Base-by-base conservation (phyloP, 2,888 invertebrate genomes). In the Psylliodes chrysocephalus region DNA sequence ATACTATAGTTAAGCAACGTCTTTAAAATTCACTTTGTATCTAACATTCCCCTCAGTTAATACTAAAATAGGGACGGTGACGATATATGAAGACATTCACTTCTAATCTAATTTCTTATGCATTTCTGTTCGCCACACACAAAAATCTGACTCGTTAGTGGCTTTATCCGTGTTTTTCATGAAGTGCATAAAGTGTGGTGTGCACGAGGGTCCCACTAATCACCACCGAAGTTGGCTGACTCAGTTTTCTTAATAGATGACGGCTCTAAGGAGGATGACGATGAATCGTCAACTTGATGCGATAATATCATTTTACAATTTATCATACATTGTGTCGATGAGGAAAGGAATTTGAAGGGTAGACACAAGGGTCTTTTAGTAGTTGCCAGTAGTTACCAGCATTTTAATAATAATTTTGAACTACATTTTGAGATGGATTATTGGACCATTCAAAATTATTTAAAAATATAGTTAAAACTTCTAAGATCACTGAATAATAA, bases 141-240 rank as follows among this genome's bases (percentile, higher is more conserved):
- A 68, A 68, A 71, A 70, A 73, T 68, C 69, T 68, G 67, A 68
- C 70, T 75, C 72, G 71, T 73, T 73, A 73, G 73, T 68, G 69
- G 70, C 67, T 74, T 49, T 74, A 76, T 75, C 75, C 73, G 67
- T 73, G 71, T 75, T 71, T 72, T 75, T 75, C 73, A 73, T 62
- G 67, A 55, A 14, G 42, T 33, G 28, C 73, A 73, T 62, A 67
- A 55, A 14, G 42, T 33, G 28, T 46, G 63, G 66, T 57, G 46
- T 65, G 63, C 66, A 62, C 49, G 66, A 68, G 68, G 69, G 42
- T 56, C 64, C 49, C 71, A 67, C 73, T 75, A 75, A 73, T 73
- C 75, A 72, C 68, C 70, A 68, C n/a, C n/a, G n/a, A n/a, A n/a
- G 56, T 64, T 60, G 66, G 75, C 75, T 73, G 75, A 75, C 70